Evolutionary conservation across 2,888 invertebrate species (phyloP).

Genomic region (Zhuqinia jingwanae): DNA sequence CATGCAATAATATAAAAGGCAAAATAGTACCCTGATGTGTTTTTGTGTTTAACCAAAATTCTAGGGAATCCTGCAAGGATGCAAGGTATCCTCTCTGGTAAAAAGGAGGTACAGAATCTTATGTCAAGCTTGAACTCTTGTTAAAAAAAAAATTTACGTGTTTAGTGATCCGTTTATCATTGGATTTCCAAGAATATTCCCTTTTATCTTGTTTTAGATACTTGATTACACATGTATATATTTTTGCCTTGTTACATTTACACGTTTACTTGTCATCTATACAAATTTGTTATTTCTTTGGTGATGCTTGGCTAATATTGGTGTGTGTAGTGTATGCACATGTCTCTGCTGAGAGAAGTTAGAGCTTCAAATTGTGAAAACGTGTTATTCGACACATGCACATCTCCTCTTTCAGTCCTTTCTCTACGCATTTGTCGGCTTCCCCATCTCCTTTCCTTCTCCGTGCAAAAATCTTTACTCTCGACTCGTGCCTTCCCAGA

Average conservation of each 20-base stretch:
- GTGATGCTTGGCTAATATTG: neutral
- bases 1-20: too few relatives aligned
- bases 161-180: too few relatives aligned
- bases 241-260: conserved; percentile 5
- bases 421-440: conserved; percentile 7
- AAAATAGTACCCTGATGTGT: too few relatives aligned
- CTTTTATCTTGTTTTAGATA: too few relatives aligned
- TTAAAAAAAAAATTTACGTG: too few relatives aligned
- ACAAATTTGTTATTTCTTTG: conserved; percentile 25
- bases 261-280: conserved; percentile 11
- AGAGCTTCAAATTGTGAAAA: neutral
- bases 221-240: too few relatives aligned
- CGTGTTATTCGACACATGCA: conserved; percentile 11
- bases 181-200: too few relatives aligned
- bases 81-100: too few relatives aligned
- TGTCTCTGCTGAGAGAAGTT: neutral
- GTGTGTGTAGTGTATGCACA: neutral
- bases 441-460: neutral
- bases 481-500: neutral
- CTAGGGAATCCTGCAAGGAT: too few relatives aligned
- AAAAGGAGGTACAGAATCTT: too few relatives aligned
- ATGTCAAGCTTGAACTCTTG: too few relatives aligned
- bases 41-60: too few relatives aligned
- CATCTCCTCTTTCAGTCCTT: neutral
- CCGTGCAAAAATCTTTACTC: neutral